phyloP scores from a whole-genome alignment of 2,888 invertebrate species.

The Epirrita christyi region DNA sequence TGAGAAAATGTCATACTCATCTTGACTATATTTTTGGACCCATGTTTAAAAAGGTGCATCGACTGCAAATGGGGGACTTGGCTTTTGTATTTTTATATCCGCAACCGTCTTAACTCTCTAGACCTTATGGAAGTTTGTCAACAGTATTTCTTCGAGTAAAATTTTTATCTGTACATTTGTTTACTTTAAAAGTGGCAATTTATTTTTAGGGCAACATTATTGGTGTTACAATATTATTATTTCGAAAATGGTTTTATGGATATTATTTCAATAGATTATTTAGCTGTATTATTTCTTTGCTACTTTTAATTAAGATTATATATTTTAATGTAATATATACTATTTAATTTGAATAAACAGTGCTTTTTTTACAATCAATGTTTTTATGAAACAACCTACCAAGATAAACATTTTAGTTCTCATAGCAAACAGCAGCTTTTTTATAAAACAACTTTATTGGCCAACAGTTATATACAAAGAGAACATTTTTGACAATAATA shows the following conservation, averaged over 20 bases:
- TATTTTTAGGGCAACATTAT: slow-evolving; percentile 68
- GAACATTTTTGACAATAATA: slow-evolving; percentile 47
- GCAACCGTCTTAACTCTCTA: slow-evolving; percentile 58
- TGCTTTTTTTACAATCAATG: slow-evolving; percentile 72
- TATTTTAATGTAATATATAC: slow-evolving; percentile 84
- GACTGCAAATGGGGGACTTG: slow-evolving; percentile 67
- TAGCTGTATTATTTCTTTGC: slow-evolving; percentile 81
- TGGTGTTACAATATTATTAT: slow-evolving; percentile 62
- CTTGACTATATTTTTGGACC: slow-evolving; percentile 77
- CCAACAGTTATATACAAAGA: slow-evolving; percentile 62
- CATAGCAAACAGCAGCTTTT: slow-evolving; percentile 11
- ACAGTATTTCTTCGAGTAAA: slow-evolving; percentile 71
- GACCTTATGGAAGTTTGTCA: slow-evolving; percentile 55
- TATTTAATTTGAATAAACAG: slow-evolving; percentile 84
- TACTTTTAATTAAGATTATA: slow-evolving; percentile 80
- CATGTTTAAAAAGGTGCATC: slow-evolving; percentile 67
- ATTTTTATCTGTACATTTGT: slow-evolving; percentile 66
- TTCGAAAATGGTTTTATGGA: slow-evolving; percentile 73
- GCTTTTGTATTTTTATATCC: slow-evolving; percentile 84
- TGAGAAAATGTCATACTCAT: slow-evolving; percentile 49
- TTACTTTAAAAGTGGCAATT: slow-evolving; percentile 64
- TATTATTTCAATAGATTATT: slow-evolving; percentile 78
- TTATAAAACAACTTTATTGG: slow-evolving; percentile 59
- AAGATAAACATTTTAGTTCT: not conserved
- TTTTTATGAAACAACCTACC: slow-evolving; percentile 31